A percentile compares a stretch with the other conserved stretches of the same genome.
Conservation (phyloP, 2,888 invertebrate genomes). For the Eristalis arbustorum region DNA sequence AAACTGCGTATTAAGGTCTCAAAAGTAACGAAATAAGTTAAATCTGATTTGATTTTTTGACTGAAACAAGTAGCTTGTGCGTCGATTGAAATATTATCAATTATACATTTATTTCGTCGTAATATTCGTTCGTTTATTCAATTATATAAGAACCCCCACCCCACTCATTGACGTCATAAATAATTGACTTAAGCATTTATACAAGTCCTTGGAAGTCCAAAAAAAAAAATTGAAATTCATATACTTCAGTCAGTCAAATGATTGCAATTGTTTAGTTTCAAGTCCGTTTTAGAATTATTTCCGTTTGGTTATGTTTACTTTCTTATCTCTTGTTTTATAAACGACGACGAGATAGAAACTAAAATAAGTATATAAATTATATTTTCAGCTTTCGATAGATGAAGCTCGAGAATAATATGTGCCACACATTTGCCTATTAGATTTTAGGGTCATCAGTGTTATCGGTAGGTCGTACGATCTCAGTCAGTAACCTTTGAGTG, state of each 20-base stretch:
- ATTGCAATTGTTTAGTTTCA: not conserved
- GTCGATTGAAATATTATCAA: not conserved
- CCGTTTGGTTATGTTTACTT: not conserved
- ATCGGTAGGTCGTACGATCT: constrained; percentile 6
- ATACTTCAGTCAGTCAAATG: not conserved
- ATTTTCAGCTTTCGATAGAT: not conserved
- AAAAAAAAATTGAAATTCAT: not conserved
- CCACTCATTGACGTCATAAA: not conserved
- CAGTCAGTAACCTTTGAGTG: not conserved
- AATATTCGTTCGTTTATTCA: not conserved
- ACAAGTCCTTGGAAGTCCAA: not conserved
- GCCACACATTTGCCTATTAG: not conserved
- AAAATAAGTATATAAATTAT: not conserved
- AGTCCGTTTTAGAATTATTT: not conserved
- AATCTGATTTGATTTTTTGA: not conserved
- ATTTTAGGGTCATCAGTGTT: not conserved
- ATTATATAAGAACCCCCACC: not conserved
- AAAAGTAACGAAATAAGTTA: not conserved
- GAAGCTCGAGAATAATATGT: not conserved
- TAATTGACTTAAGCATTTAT: not conserved
- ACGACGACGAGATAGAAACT: not conserved
- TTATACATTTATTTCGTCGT: not conserved
- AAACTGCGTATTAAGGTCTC: not conserved
- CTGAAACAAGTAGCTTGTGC: not conserved
- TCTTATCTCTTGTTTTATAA: constrained; percentile 6